These are phyloP conservation scores for Apodemia zela DNA, from an alignment of 2,888 invertebrate species.

Conservation along the genomic window DNA sequence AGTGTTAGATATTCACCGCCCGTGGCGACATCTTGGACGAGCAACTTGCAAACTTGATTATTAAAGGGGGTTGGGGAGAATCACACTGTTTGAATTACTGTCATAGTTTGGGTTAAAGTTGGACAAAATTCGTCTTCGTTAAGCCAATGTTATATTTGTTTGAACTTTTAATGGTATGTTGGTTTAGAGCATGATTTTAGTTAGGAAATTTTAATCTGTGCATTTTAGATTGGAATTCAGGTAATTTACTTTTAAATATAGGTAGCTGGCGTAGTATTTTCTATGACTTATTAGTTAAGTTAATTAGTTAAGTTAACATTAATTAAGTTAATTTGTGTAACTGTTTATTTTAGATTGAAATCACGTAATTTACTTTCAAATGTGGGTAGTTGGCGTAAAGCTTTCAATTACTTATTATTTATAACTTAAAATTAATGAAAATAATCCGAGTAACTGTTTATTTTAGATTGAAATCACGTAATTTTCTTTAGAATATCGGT, in stretches of 20 bases:
- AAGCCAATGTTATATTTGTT: constrained; percentile 22
- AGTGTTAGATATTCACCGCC: constrained; percentile 53
- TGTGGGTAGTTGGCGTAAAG: too few species aligned
- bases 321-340: not conserved
- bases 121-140: constrained; percentile 31
- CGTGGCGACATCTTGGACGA: constrained; percentile 62
- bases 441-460: too few species aligned
- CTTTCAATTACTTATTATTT: too few species aligned
- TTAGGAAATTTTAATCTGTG: not conserved
- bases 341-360: not conserved
- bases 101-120: constrained; percentile 37
- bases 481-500: too few species aligned
- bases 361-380: too few species aligned
- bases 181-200: constrained; percentile 2
- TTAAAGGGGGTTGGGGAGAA: constrained; percentile 40
- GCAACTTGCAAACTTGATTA: constrained; percentile 66
- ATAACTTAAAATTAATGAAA: too few species aligned
- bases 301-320: too few species aligned
- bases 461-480: too few species aligned
- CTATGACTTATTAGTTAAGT: too few species aligned
- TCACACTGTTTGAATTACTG: constrained; percentile 42
- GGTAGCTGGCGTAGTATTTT: too few species aligned
- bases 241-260: too few species aligned
- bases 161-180: constrained; percentile 16
- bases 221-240: not conserved